These are phyloP conservation scores for Orycteropus afer DNA, from an alignment of 2,113 vertebrate genomes.

Conservation along the genomic window DNA sequence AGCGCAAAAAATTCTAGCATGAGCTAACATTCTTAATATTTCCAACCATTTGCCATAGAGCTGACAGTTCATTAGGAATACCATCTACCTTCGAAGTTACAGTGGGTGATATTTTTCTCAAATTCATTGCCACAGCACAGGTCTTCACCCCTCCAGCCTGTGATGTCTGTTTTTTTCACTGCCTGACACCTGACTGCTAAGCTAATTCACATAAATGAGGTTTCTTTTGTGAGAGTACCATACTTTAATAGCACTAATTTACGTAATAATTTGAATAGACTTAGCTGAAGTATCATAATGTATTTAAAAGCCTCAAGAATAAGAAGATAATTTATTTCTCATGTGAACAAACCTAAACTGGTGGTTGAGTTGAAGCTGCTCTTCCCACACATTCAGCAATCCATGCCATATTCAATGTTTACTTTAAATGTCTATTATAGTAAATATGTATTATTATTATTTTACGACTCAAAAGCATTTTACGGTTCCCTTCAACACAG, in stretches of 20 bases:
- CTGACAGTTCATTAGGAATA: not conserved
- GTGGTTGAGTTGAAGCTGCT: not conserved
- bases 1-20: not conserved
- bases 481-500: not conserved
- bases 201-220: not conserved
- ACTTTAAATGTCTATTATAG: not conserved
- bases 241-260: not conserved
- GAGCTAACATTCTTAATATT: not conserved
- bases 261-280: not conserved
- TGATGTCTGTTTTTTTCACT: not conserved
- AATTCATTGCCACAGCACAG: not conserved
- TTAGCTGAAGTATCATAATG: not conserved
- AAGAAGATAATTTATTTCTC: not conserved
- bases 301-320: not conserved
- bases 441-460: not conserved
- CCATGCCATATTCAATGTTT: not conserved
- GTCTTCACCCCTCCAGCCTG: not conserved
- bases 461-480: not conserved
- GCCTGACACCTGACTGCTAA: not conserved
- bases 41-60: not conserved
- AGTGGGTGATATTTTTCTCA: not conserved
- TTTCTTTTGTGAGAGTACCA: not conserved
- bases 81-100: not conserved
- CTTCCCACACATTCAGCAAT: not conserved
- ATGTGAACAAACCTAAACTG: not conserved